Evolutionary conservation across 2,113 vertebrate genomes (phyloP).

Genomic region (Scatophagus argus): DNA sequence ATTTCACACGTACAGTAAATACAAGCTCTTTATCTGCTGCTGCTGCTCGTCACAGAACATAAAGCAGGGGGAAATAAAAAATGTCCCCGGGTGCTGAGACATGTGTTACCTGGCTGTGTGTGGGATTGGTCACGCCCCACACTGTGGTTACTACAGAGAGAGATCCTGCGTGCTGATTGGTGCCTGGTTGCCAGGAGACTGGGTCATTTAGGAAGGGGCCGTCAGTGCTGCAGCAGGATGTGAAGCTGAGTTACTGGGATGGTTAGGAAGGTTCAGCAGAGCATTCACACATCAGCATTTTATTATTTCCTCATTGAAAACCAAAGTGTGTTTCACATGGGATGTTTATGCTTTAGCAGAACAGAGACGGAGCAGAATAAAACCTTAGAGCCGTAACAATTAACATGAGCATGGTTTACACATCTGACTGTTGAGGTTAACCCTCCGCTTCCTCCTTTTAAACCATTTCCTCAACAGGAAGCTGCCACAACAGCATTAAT

Average conservation of each 20-base stretch:
- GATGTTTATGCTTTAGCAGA: not conserved
- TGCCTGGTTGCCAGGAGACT: slow-evolving; percentile 90
- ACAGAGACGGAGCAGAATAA: not conserved
- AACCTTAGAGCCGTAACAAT: slow-evolving; percentile 28
- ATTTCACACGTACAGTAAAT: not conserved
- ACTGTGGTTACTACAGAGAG: slow-evolving; percentile 98
- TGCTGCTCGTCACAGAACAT: not conserved
- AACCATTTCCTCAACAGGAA: slow-evolving; percentile 68
- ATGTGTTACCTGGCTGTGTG: slow-evolving; percentile 92
- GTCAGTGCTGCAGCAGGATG: slow-evolving; percentile 74
- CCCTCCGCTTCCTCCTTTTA: slow-evolving; percentile 53
- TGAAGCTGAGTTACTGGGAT: slow-evolving; percentile 53
- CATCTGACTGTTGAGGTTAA: slow-evolving; percentile 43
- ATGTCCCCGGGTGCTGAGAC: slow-evolving; percentile 35
- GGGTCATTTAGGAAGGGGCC: slow-evolving; percentile 83
- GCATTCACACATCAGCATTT: slow-evolving; percentile 4
- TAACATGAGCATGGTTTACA: slow-evolving; percentile 32
- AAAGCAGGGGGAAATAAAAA: not conserved
- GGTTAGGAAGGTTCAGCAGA: slow-evolving; percentile 16
- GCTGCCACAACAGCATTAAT: slow-evolving; percentile 21
- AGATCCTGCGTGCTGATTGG: slow-evolving; percentile 93
- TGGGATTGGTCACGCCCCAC: slow-evolving; percentile 96
- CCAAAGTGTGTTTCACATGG: not conserved
- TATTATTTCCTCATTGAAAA: not conserved
- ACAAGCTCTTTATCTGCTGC: not conserved